Evolutionary conservation across 1,140 invertebrate genomes (phyloP), one percentile per base, ranked within the genome.

Genomic region (Phthorimaea operculella): DNA sequence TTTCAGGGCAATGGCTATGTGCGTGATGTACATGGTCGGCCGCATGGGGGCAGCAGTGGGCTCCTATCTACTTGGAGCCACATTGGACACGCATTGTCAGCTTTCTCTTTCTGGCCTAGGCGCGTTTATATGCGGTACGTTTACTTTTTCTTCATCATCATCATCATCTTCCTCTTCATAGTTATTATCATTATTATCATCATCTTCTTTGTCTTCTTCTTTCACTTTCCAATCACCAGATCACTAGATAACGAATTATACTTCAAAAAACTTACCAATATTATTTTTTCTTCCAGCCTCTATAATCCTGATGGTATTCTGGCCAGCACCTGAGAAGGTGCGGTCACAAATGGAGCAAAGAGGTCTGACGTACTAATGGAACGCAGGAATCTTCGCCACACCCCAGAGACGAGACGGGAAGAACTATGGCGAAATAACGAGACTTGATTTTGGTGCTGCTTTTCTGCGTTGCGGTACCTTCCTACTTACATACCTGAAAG

Each of bases 21-120:
- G 87, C 18, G 73, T 87, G 15, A 87, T 87, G 66, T 78, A 88
- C 55, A 88, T 88, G 87, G 82, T 86, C 58, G 87, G 87, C 5
- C 67, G 87, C 9, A 63, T 81, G 16, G 87, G 87, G 4, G 87
- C 87, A 0, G 85, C 87, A 4, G 65, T 80, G 39, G 87, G 87
- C 9, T 83, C 86, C 4, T 82, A 87, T 60, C 44, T 87, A 17
- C 74, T 84, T 4, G 87, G 87, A 8, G 69, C 71, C 11, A 71
- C 86, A 0, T 71, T 88, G 10, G 86, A 87, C 54, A 70, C 75
- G n/a, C 71, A 85, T 44, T 88, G 87, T 57, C 67, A 82, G 48
- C 66, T 79, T 28, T 75, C 85, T 0, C 87, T 88, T 70, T 77
- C 77, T 9, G 63, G 81, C 12, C 78, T 87, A 33, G 83, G 81